Evolutionary conservation across 2,113 vertebrate genomes (phyloP).

Genomic region (Aplodontia rufa): DNA sequence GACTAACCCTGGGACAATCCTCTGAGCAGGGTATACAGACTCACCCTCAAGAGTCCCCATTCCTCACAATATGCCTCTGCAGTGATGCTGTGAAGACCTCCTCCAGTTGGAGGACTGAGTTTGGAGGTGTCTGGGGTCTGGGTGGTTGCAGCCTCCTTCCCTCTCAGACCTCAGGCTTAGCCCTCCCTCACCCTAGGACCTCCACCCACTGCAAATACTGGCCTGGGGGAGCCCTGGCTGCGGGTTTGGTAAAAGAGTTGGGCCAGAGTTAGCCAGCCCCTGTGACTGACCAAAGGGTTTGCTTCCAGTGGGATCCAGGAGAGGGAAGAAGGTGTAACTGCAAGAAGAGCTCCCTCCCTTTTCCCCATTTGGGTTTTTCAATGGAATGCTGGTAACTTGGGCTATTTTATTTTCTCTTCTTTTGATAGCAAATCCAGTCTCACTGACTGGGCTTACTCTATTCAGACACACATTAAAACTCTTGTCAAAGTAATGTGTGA

Average conservation of each 20-base stretch:
- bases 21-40: too few species aligned
- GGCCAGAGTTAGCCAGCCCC: background rate
- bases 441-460: constrained; percentile 33
- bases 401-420: constrained; percentile 22
- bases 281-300: too few species aligned
- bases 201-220: background rate
- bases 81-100: too few species aligned
- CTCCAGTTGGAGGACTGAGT: background rate
- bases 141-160: background rate
- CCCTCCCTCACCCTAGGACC: background rate
- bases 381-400: constrained; percentile 69
- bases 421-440: constrained; percentile 66
- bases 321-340: background rate
- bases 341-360: background rate
- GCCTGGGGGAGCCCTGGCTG: background rate
- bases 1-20: accelerated
- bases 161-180: accelerated
- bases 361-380: constrained; percentile 39
- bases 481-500: constrained; percentile 51
- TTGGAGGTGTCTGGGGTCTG: accelerated
- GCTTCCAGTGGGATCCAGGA: background rate
- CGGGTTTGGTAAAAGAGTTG: background rate
- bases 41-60: accelerated
- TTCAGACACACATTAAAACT: constrained; percentile 57
- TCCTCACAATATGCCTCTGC: accelerated